These are phyloP conservation scores for Hippolais icterina DNA, from an alignment of 2,113 vertebrate species.

Conservation along the genomic window DNA sequence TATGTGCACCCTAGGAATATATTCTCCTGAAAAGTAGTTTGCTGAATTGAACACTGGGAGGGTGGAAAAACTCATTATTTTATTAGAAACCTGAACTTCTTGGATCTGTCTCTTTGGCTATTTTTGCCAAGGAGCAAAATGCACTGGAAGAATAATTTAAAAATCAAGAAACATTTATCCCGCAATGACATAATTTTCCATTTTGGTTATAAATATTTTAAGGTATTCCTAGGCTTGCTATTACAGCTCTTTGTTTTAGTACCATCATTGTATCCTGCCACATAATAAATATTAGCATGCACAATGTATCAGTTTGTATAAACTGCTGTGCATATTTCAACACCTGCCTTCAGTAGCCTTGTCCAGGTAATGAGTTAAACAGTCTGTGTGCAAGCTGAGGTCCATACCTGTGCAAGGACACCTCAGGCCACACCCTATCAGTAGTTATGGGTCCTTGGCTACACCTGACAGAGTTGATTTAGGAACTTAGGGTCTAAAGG, in stretches of 20 bases:
- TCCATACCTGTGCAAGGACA: neutral
- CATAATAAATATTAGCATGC: neutral
- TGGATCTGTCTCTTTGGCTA: neutral
- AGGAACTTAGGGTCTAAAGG: neutral
- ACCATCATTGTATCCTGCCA: neutral
- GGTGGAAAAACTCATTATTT: neutral
- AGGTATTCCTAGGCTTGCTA: neutral
- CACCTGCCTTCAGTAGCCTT: neutral
- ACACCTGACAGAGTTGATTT: neutral
- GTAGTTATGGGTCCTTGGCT: neutral
- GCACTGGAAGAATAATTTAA: constrained; percentile 24
- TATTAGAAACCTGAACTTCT: neutral
- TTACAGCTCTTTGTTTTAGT: neutral
- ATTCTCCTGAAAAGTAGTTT: neutral
- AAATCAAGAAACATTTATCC: neutral
- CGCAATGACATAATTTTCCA: neutral
- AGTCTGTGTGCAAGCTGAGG: neutral
- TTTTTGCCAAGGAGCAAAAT: neutral
- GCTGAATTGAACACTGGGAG: neutral
- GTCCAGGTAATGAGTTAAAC: neutral
- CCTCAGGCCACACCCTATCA: neutral
- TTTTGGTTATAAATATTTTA: neutral
- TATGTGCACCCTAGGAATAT: neutral
- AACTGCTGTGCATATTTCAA: neutral
- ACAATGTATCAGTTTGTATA: neutral